These are phyloP conservation scores for Muschampia plurimacula DNA, from an alignment of 2,888 invertebrate genomes.

Conservation along the genomic window DNA sequence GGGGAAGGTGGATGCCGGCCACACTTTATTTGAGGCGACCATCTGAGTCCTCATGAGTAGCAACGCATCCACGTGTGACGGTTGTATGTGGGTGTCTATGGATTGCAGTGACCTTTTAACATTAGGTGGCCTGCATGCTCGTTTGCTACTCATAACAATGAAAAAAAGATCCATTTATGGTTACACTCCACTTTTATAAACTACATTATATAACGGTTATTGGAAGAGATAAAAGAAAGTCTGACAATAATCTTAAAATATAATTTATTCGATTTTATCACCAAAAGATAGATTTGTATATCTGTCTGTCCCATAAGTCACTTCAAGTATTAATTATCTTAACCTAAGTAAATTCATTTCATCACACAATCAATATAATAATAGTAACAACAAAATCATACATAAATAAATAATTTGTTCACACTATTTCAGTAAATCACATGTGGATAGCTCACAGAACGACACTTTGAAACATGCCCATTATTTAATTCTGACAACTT, in stretches of 20 bases:
- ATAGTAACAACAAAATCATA: background rate
- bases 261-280: slow-evolving; percentile 15
- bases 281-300: slow-evolving; percentile 9
- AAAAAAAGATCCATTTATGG: no score
- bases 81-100: no score
- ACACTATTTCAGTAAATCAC: background rate
- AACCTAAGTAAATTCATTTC: slow-evolving; percentile 3
- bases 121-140: no score
- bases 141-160: no score
- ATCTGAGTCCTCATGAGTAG: no score
- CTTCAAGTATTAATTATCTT: slow-evolving; percentile 19
- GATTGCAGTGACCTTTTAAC: no score
- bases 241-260: slow-evolving; percentile 12
- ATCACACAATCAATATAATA: slow-evolving; percentile 11
- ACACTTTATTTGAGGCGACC: no score
- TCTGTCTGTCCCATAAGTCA: slow-evolving; percentile 21
- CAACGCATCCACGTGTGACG: no score
- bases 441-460: background rate
- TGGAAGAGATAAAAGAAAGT: background rate
- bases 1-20: no score
- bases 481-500: no score
- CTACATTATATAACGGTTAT: background rate
- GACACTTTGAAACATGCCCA: no score
- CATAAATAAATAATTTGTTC: background rate
- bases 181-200: no score